Evolutionary conservation across 2,888 invertebrate species (phyloP).

Genomic region (Stenolophus ochropezus): DNA sequence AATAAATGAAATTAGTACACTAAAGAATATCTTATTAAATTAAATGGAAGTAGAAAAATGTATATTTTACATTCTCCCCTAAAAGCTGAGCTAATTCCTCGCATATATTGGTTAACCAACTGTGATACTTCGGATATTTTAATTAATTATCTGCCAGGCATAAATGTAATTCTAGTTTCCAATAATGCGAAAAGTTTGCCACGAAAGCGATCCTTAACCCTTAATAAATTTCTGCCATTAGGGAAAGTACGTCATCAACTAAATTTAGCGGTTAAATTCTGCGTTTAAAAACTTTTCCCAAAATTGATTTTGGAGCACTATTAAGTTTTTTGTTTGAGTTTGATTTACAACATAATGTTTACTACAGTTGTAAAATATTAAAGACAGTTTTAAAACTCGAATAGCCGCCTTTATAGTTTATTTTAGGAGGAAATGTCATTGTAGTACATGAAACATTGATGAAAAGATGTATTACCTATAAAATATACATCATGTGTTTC

Average conservation of each 20-base stretch:
- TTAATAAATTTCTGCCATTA: constrained; percentile 48
- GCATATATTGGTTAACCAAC: constrained; percentile 32
- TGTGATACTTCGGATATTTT: constrained; percentile 35
- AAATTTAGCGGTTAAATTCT: constrained; percentile 3
- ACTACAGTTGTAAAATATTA: not conserved
- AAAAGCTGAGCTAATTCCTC: not conserved
- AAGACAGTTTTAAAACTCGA: not conserved
- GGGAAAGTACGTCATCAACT: constrained; percentile 21
- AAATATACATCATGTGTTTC: no score
- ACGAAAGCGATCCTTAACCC: constrained; percentile 19
- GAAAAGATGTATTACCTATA: not conserved
- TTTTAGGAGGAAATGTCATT: not conserved
- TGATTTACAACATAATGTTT: not conserved
- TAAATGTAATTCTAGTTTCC: constrained; percentile 47
- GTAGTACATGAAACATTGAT: not conserved
- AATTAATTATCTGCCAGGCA: constrained; percentile 45
- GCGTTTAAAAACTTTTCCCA: not conserved
- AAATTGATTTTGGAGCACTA: not conserved
- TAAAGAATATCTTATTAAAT: constrained; percentile 35
- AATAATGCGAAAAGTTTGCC: constrained; percentile 42
- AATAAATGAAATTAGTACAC: no score
- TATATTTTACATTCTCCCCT: constrained; percentile 15
- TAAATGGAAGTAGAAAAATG: not conserved
- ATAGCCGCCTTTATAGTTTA: not conserved
- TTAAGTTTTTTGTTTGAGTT: not conserved